A percentile compares a stretch with the other conserved stretches of the same genome.
Conservation (phyloP, 2,113 vertebrate genomes). For the Petroica traversi region DNA sequence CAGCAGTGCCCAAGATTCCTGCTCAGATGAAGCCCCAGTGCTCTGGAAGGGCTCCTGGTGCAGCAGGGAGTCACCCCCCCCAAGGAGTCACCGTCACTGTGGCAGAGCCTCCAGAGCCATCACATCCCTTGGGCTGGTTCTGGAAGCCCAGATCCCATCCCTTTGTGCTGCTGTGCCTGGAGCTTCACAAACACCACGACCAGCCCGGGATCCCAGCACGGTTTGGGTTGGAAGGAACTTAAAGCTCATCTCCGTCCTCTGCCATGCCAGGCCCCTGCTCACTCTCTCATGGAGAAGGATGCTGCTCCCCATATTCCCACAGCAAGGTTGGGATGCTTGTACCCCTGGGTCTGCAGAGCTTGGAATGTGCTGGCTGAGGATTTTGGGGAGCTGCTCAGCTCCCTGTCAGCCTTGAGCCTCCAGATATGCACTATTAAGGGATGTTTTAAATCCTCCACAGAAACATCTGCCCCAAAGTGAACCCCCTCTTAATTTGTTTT, state of each 20-base stretch:
- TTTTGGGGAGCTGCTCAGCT: neutral
- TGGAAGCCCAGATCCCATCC: neutral
- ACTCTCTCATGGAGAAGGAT: neutral
- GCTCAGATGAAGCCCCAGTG: neutral
- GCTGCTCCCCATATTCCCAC: neutral
- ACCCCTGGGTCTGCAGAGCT: neutral
- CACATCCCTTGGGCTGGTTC: rapidly evolving
- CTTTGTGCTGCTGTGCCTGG: rapidly evolving
- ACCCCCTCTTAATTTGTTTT: neutral
- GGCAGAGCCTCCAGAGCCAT: neutral
- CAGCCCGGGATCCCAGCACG: neutral
- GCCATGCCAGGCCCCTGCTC: neutral
- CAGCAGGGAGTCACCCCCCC: neutral
- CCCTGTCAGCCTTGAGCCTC: neutral
- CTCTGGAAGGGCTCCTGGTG: neutral
- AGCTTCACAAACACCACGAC: neutral
- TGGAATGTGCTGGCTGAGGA: neutral
- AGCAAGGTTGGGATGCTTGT: rapidly evolving
- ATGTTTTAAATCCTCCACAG: neutral
- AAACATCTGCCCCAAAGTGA: neutral
- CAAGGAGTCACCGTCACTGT: neutral
- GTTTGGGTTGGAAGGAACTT: neutral
- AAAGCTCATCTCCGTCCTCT: neutral
- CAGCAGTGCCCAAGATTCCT: neutral
- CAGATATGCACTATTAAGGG: too few species aligned